Evolutionary conservation across 2,113 vertebrate species (phyloP).

Genomic region (Panthera leo): DNA sequence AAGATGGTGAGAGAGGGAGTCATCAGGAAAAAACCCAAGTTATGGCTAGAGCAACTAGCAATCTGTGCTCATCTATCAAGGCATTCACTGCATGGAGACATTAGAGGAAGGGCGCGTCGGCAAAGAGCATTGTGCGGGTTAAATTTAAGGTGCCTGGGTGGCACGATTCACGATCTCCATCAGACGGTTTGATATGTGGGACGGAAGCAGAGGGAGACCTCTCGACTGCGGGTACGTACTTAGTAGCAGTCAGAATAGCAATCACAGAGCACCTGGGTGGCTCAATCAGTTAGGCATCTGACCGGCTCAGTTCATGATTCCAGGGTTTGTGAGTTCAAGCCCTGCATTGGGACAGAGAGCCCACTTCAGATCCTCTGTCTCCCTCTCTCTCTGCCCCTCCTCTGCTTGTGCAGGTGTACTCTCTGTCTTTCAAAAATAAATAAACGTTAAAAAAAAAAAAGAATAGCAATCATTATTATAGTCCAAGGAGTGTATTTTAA

Average conservation of each 20-base stretch:
- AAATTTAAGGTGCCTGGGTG: not conserved
- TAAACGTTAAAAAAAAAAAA: not conserved
- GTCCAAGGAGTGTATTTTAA: not conserved
- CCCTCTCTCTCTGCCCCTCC: not conserved
- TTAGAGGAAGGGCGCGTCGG: accelerated
- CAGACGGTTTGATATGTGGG: not conserved
- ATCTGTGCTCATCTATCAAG: not conserved
- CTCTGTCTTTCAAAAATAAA: not conserved
- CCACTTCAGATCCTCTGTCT: too few species aligned
- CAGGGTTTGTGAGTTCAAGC: not conserved
- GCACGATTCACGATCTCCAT: not conserved
- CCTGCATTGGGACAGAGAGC: too few species aligned
- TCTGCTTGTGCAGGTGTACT: too few species aligned
- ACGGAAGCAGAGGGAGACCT: not conserved
- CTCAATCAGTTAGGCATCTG: not conserved
- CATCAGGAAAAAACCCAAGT: not conserved
- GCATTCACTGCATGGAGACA: not conserved
- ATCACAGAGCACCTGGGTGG: not conserved
- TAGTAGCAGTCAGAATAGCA: not conserved
- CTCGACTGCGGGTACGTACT: not conserved
- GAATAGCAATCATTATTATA: not conserved
- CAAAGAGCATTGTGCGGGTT: not conserved
- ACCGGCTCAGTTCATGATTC: not conserved
- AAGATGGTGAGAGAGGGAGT: not conserved
- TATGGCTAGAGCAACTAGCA: not conserved